These are phyloP conservation scores for Leucozona laternaria DNA, from an alignment of 2,888 invertebrate species.

Conservation along the genomic window DNA sequence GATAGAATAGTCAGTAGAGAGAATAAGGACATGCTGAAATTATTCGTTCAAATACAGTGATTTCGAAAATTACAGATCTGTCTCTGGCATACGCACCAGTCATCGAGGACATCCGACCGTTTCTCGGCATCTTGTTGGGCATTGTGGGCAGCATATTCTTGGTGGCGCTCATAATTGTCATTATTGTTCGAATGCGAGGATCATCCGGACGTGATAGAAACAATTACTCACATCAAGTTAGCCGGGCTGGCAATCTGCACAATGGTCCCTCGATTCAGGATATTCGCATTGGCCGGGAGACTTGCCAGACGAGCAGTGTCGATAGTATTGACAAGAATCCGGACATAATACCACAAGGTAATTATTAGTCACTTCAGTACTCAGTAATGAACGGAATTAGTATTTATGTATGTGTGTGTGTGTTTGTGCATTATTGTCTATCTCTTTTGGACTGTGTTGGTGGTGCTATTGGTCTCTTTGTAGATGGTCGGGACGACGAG, in stretches of 20 bases:
- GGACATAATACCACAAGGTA: constrained; percentile 84
- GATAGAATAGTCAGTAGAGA: neutral
- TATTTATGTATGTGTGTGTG: constrained; percentile 47
- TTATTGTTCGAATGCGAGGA: constrained; percentile 85
- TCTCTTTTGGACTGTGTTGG: constrained; percentile 38
- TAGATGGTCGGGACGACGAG: constrained; percentile 83
- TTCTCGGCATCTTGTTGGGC: constrained; percentile 85
- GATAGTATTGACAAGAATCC: constrained; percentile 84
- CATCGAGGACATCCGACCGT: constrained; percentile 85
- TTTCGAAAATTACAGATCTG: constrained; percentile 79
- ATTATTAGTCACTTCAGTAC: constrained; percentile 65
- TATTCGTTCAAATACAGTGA: constrained; percentile 73
- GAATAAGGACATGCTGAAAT: constrained; percentile 41
- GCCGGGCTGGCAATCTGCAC: constrained; percentile 80
- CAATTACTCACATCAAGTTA: constrained; percentile 82
- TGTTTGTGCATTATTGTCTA: constrained; percentile 11
- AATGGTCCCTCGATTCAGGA: constrained; percentile 83
- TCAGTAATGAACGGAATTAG: constrained; percentile 41
- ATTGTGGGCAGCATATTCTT: constrained; percentile 85
- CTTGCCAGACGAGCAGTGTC: constrained; percentile 82
- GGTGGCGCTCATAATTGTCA: constrained; percentile 84
- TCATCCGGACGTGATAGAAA: constrained; percentile 83
- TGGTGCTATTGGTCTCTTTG: constrained; percentile 52
- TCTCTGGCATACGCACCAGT: constrained; percentile 83
- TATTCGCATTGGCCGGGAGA: constrained; percentile 81